phyloP scores from a whole-genome alignment of 2,888 invertebrate species.

The Machimus atricapillus region DNA sequence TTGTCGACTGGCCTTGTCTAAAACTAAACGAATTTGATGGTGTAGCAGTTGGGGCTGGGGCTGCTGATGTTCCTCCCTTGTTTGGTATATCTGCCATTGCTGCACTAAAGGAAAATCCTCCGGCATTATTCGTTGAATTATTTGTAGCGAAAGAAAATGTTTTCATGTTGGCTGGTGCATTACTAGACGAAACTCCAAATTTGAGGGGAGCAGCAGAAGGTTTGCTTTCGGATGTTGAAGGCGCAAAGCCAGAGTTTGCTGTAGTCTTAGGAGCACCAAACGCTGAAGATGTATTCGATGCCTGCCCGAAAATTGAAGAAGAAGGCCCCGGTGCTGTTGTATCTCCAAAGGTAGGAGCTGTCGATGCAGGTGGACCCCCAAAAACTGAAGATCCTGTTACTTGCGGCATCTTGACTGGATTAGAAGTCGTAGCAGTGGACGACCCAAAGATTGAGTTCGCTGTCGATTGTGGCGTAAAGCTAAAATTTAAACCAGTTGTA shows the following conservation, averaged over 20 bases:
- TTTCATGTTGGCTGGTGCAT: background rate
- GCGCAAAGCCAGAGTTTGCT: background rate
- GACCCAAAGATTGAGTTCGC: background rate
- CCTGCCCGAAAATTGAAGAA: background rate
- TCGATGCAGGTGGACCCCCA: background rate
- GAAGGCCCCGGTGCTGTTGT: background rate
- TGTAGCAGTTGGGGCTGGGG: no score
- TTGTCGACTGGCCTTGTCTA: background rate
- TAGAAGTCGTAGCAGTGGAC: background rate
- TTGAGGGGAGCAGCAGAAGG: background rate
- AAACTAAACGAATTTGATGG: background rate
- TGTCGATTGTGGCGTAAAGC: background rate
- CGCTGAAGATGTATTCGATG: conserved; percentile 51
- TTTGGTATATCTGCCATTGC: background rate
- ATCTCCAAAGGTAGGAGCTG: background rate
- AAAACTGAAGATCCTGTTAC: background rate
- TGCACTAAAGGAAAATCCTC: background rate
- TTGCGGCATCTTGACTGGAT: background rate
- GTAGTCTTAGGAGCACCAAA: conserved; percentile 53
- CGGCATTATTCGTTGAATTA: background rate
- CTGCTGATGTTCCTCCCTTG: background rate
- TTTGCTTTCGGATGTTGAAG: background rate
- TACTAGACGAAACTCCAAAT: background rate
- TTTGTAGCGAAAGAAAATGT: background rate
- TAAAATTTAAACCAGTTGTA: background rate